Evolutionary conservation across 2,888 invertebrate species (phyloP).

Genomic region (Plebejus melissa): DNA sequence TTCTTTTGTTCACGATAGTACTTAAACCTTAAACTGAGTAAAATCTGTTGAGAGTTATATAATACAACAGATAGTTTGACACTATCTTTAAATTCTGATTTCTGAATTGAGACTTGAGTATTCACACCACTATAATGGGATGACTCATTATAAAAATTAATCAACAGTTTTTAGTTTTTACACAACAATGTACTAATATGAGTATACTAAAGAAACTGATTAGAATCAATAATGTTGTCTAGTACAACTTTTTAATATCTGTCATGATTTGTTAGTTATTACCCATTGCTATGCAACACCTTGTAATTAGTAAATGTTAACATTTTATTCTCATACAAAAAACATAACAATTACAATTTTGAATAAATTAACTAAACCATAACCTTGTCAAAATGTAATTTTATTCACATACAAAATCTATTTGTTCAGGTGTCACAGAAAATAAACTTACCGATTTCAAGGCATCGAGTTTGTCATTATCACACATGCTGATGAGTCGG

Average conservation of each 20-base stretch:
- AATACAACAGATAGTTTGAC: too few species aligned
- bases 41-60: neutral
- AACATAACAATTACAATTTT: neutral
- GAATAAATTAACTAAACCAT: neutral
- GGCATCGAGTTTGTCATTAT: slow-evolving; percentile 84
- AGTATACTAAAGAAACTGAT: too few species aligned
- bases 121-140: too few species aligned
- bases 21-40: neutral
- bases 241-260: too few species aligned
- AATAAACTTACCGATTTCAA: slow-evolving; percentile 69
- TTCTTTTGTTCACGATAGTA: slow-evolving; percentile 1
- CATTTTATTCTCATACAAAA: neutral
- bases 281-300: neutral
- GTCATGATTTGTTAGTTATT: too few species aligned
- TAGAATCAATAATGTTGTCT: too few species aligned
- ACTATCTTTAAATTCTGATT: too few species aligned
- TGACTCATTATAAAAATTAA: too few species aligned
- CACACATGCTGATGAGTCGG: slow-evolving; percentile 90
- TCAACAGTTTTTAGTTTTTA: too few species aligned
- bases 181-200: too few species aligned
- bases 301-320: neutral
- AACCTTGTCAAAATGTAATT: neutral
- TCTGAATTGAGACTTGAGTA: too few species aligned
- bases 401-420: neutral
- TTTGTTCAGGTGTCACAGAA: neutral